Evolutionary conservation across 2,888 invertebrate genomes (phyloP), one percentile per base, ranked within the genome.

Genomic region (Aethes cnicana): DNA sequence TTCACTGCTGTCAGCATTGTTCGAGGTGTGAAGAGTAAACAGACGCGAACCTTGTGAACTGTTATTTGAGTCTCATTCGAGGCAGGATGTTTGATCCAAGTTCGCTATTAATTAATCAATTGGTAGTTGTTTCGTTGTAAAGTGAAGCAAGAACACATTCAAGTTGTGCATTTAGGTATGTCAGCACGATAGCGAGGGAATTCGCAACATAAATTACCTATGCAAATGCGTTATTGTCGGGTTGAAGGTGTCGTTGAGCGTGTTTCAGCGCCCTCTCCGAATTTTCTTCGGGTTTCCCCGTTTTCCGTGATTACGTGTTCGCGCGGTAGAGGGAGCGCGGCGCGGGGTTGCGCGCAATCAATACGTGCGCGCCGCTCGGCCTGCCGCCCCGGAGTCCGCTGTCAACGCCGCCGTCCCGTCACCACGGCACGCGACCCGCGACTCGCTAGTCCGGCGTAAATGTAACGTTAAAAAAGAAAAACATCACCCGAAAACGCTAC

Each of bases 261-360:
- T 26, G 14, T 30, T 21, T 17, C 58, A 75, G 75, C 83, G 84
- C 85, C 83, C 79, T 82, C 80, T 82, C 63, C 57, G 66, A 56
- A 56, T 63, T 74, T 74, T 72, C 68, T 72, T 46, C 58, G 68
- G 78, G 69, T 75, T 84, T 85, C 69, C 49, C 76, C 79, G 74
- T 58, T 64, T 69, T 71, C 63, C 60, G 58, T 64, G 59, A 64
- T 66, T 64, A 55, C 63, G 50, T 53, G 44, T 43, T 55, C 50
- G 56, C 66, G 62, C 68, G 67, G 66, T 67, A 81, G 85, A 81
- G 86, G 84, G 73, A 72, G 70, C 71, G 71, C 59, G 65, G 59
- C 69, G 66, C 57, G 71, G 68, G 65, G 67, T 69, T 58, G 61
- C 70, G 72, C 77, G 74, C 75, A 82, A 89, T 89, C 88, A 75